Base-by-base conservation (phyloP, 2,797 vertebrate genomes). In the Mustela erminea region DNA sequence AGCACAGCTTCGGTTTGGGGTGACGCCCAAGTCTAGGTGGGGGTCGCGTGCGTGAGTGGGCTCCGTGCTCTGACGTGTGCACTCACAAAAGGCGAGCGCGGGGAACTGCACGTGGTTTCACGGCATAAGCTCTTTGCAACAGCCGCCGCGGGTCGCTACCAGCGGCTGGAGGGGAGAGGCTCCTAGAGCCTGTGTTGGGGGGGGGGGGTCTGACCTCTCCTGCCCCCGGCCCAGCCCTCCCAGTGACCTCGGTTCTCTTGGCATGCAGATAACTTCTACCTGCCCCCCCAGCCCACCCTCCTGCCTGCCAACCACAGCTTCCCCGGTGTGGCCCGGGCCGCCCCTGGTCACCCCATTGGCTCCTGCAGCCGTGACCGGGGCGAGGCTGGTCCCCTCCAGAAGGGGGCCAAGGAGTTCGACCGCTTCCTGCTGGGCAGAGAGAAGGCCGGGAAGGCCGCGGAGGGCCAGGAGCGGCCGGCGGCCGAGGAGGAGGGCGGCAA, bases 221-320 rank as follows among this genome's bases (percentile, higher is more conserved):
- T 0, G 29, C 68, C 38, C 41, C 14, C 0, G 20, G 49, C 1
- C 46, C 15, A 0, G 21, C 68, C 70, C 62, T 32, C 78, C 90
- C 15, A 21, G 3, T 96, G 94, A 98, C 83, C 78, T 14, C n/a
- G 12, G 12, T 87, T 77, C 52, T 60, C 75, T 90, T 84, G 95
- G 95, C 72, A 93, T 81, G 20, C 98, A 99, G 99, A 99, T 99
- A 99, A 99, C 98, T 99, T 99, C 99, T 99, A 99, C 98, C 99
- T 99, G 98, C 99, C 99, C 0, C 99, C 99, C 13, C 99, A 99
- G 98, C 99, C 99, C 60, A 98, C 99, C 15, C 99, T 99, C 96
- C 99, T 99, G 80, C 99, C 99, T 56, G 81, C 99, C 98, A 99
- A 99, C 98, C 99, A 99, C 97, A 98, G 98, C 98, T 99, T 99